Percentiles rank a stretch among this genome's conserved stretches.
Evolutionary conservation across 1,140 invertebrate genomes (phyloP).

Genomic region (Drosophila saltans): DNA sequence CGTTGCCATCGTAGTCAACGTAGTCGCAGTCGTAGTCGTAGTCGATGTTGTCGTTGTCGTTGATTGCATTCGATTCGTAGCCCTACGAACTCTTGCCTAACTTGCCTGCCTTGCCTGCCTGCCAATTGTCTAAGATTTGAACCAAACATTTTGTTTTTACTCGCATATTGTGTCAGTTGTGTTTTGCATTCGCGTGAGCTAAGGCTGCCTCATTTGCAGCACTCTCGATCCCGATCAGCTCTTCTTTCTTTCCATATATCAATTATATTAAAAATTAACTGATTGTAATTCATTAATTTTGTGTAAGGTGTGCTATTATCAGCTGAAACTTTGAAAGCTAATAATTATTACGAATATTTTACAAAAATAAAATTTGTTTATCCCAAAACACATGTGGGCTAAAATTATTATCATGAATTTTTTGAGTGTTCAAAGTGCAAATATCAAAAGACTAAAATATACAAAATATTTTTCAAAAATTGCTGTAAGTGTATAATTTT

Average conservation of each 20-base stretch:
- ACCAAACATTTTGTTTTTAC: constrained; percentile 25
- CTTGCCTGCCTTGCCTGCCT: constrained; percentile 15
- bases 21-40: background rate
- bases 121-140: constrained; percentile 34
- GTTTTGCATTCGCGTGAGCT: constrained; percentile 54
- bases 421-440: background rate
- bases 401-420: constrained; percentile 9
- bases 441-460: constrained; percentile 5
- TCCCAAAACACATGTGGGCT: background rate
- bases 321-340: background rate
- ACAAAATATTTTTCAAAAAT: constrained; percentile 4
- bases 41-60: background rate
- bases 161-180: constrained; percentile 52
- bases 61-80: constrained; percentile 23
- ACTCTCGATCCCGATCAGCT: background rate
- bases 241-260: background rate
- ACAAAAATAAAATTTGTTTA: background rate
- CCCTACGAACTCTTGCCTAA: constrained; percentile 1
- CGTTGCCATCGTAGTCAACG: background rate
- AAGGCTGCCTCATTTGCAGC: constrained; percentile 36
- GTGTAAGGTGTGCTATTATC: background rate
- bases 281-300: no score
- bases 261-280: no score
- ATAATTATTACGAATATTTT: background rate
- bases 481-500: background rate